Evolutionary conservation across 2,797 vertebrate species (phyloP).

Genomic region (Eulemur coronatus): DNA sequence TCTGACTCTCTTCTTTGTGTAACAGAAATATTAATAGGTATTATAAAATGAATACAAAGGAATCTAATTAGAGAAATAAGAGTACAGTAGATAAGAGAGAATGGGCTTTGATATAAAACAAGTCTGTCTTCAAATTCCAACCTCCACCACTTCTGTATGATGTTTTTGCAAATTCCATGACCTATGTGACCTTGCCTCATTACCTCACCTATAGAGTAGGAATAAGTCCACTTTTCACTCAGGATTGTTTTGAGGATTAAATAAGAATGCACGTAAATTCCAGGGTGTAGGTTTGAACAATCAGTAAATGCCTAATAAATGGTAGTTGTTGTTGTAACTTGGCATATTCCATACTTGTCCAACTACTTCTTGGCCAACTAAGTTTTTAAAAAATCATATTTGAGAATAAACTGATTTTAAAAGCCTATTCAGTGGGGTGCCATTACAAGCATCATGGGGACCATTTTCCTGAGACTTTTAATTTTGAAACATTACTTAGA

Average conservation of each 20-base stretch:
- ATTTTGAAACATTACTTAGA: neutral
- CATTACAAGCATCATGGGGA: neutral
- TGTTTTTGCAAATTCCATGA: neutral
- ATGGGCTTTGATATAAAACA: neutral
- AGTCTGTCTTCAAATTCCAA: slow-evolving; percentile 3
- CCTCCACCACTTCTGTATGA: neutral
- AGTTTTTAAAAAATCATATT: neutral
- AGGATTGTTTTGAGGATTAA: neutral
- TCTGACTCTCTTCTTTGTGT: neutral
- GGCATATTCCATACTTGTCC: neutral
- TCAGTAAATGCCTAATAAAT: neutral
- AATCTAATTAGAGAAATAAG: neutral
- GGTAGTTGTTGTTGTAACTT: neutral
- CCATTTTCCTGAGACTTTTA: neutral
- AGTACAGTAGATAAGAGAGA: neutral
- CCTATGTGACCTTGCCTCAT: neutral
- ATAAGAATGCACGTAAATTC: neutral
- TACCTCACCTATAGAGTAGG: neutral
- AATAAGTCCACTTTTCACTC: neutral
- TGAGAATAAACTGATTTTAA: neutral
- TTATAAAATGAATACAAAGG: neutral
- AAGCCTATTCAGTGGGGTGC: neutral
- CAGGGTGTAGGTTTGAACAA: neutral
- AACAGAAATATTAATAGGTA: neutral
- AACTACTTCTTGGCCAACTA: neutral